phyloP scores from a whole-genome alignment of 2,888 invertebrate genomes.

The Eilema caniola region DNA sequence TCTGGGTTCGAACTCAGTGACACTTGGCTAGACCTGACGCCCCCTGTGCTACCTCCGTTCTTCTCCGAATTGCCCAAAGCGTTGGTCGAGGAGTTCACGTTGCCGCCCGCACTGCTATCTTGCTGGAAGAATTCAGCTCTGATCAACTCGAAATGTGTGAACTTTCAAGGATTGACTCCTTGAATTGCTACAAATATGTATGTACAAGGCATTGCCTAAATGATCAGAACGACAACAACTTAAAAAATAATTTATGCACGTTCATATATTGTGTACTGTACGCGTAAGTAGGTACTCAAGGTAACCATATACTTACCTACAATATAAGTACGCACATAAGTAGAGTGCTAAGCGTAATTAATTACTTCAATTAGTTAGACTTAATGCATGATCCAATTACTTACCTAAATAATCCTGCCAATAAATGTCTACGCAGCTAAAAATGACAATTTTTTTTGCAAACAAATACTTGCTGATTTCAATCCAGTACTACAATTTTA shows the following conservation, averaged over 20 bases:
- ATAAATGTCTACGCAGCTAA: neutral
- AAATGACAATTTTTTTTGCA: neutral
- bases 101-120: constrained; percentile 89
- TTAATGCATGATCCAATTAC: neutral
- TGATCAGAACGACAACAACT: neutral
- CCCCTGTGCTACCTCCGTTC: constrained; percentile 68
- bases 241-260: neutral
- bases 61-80: constrained; percentile 85
- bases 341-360: constrained; percentile 6
- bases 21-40: constrained; percentile 94
- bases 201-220: neutral
- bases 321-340: neutral
- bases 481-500: neutral
- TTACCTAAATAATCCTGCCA: neutral
- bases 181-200: constrained; percentile 3
- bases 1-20: constrained; percentile 97
- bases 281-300: neutral
- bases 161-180: neutral
- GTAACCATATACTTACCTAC: neutral
- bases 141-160: constrained; percentile 69
- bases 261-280: neutral
- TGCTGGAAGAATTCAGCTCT: constrained; percentile 86
- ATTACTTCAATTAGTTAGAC: neutral
- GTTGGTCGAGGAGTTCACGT: constrained; percentile 93
- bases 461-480: neutral